A percentile compares a stretch with the other conserved stretches of the same genome.
Conservation (phyloP, 2,888 invertebrate species). For the Plemyria rubiginata region DNA sequence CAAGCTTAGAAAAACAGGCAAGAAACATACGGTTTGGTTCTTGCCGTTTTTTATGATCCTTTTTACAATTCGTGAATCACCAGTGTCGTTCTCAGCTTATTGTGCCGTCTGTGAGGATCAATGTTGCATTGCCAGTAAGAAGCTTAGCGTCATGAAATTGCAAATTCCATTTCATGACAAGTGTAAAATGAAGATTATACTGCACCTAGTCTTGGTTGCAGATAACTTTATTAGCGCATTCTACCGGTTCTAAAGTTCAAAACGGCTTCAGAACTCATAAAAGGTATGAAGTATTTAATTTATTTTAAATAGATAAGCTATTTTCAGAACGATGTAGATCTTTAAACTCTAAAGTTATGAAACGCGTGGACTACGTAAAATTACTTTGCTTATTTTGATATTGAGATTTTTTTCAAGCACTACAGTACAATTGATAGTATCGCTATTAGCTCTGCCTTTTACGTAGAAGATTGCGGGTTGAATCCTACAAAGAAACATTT, state of each 20-base stretch:
- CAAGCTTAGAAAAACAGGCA: neutral
- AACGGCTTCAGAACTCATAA: neutral
- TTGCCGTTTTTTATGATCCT: neutral
- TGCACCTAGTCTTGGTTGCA: neutral
- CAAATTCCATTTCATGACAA: conserved; percentile 19
- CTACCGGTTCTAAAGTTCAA: neutral
- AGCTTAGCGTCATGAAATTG: conserved; percentile 29
- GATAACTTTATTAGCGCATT: neutral
- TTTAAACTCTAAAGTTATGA: too few species aligned
- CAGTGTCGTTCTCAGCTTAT: neutral
- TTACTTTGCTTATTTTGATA: too few species aligned
- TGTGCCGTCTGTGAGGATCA: conserved; percentile 34
- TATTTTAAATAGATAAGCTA: neutral
- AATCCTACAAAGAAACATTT: too few species aligned
- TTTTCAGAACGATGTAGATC: too few species aligned
- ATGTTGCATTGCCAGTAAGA: conserved; percentile 17
- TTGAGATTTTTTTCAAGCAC: too few species aligned
- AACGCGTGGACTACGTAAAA: too few species aligned
- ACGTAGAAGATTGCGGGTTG: too few species aligned
- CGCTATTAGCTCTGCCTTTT: too few species aligned
- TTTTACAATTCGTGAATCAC: neutral
- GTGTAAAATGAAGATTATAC: conserved; percentile 10
- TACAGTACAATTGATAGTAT: too few species aligned
- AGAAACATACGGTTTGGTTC: too few species aligned
- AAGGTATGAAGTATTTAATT: neutral